These are phyloP conservation scores for Gallinago paraguaiae DNA, from an alignment of 2,113 vertebrate species.

Conservation along the genomic window DNA sequence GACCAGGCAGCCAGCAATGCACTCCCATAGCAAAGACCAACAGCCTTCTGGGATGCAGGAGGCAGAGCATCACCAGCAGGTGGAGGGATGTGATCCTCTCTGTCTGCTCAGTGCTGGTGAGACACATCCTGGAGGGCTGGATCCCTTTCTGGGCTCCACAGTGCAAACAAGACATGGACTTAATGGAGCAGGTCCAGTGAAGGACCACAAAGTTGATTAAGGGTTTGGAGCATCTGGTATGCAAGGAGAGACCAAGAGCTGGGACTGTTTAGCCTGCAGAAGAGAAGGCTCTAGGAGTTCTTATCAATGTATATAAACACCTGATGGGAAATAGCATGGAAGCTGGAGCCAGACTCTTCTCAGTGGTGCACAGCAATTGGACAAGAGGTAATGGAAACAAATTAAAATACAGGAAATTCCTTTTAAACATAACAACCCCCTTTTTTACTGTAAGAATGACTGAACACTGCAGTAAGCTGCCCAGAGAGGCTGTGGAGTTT, in stretches of 20 bases:
- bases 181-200: not conserved
- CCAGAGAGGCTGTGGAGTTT: not conserved
- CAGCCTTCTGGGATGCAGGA: not conserved
- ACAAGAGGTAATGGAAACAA: not conserved
- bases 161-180: not conserved
- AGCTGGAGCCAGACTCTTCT: not conserved
- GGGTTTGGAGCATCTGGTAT: not conserved
- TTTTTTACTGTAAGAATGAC: not conserved
- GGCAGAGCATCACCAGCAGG: not conserved
- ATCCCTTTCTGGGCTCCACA: not conserved
- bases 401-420: not conserved
- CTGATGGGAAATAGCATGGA: not conserved
- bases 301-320: not conserved
- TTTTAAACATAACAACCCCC: not conserved
- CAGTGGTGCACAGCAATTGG: not conserved
- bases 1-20: not conserved
- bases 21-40: not conserved
- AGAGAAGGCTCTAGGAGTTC: not conserved
- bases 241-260: not conserved
- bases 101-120: not conserved
- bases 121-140: not conserved
- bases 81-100: not conserved
- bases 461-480: not conserved
- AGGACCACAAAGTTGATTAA: not conserved
- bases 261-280: not conserved